phyloP scores from a whole-genome alignment of 2,797 vertebrate genomes.

The Petrocephalus sullivani region DNA sequence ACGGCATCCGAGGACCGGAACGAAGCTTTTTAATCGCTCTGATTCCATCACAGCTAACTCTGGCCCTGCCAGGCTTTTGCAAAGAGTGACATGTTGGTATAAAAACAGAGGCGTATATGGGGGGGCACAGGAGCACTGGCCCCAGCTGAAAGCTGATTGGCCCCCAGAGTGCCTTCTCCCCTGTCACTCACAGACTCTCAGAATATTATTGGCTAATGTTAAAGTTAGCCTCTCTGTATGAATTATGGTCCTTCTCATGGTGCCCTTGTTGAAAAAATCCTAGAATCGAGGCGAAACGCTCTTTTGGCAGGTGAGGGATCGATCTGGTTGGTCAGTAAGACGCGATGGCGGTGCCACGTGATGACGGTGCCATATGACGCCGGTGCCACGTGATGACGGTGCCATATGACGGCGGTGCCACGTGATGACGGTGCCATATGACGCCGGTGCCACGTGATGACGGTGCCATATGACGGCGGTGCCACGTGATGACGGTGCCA shows the following conservation, averaged over 20 bases:
- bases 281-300: not conserved
- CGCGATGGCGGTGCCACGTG: constrained; percentile 26
- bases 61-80: not conserved
- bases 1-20: not conserved
- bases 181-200: not conserved
- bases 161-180: not conserved
- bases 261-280: not conserved
- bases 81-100: not conserved
- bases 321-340: not conserved
- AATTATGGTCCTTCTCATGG: not conserved
- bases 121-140: not conserved
- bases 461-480: no score
- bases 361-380: not conserved
- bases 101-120: not conserved
- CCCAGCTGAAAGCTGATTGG: not conserved
- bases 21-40: not conserved
- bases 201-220: not conserved
- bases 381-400: no score
- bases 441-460: constrained; percentile 15
- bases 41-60: not conserved
- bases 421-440: no score
- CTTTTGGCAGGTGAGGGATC: not conserved
- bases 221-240: not conserved
- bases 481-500: no score
- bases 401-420: no score